A percentile compares a stretch with the other conserved stretches of the same genome.
Evolutionary conservation across 2,888 invertebrate species (phyloP).

Genomic region (Imbricaverruca yamaguchii): DNA sequence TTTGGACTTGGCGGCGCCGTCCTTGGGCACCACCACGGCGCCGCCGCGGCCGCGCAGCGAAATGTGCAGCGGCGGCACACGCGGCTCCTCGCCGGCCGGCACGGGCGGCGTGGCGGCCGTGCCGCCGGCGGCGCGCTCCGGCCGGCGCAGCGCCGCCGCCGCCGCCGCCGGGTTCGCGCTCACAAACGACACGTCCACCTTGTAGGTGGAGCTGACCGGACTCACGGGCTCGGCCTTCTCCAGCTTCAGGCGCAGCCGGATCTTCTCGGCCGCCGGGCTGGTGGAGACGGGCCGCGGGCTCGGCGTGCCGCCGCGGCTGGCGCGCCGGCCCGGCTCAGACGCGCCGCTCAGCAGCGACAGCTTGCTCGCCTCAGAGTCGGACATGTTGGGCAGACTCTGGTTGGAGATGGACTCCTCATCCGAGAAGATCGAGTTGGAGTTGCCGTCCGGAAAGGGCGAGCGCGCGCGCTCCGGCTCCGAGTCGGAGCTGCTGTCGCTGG

Average conservation of each 20-base stretch:
- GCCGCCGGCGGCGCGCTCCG: not conserved
- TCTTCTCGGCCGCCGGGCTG: slow-evolving; percentile 56
- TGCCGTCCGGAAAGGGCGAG: slow-evolving; percentile 24
- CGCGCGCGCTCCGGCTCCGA: slow-evolving; percentile 41
- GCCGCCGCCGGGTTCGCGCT: slow-evolving; percentile 42
- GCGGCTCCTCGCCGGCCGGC: slow-evolving; percentile 54
- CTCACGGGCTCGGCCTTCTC: slow-evolving; percentile 71
- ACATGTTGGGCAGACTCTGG: slow-evolving; percentile 40
- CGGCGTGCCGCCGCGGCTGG: slow-evolving; percentile 37
- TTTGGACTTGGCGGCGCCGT: slow-evolving; percentile 10
- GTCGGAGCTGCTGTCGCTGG: slow-evolving; percentile 56
- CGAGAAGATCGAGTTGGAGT: slow-evolving; percentile 29
- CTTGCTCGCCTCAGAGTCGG: slow-evolving; percentile 52
- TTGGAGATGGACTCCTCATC: slow-evolving; percentile 25
- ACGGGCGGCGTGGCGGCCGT: slow-evolving; percentile 19
- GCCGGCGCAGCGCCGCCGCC: slow-evolving; percentile 35
- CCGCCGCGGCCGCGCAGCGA: slow-evolving; percentile 71
- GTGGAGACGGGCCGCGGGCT: slow-evolving; percentile 40
- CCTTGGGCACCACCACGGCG: slow-evolving; percentile 60
- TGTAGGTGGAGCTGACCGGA: slow-evolving; percentile 54
- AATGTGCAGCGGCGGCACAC: slow-evolving; percentile 82
- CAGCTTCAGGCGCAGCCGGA: slow-evolving; percentile 70
- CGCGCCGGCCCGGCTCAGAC: slow-evolving; percentile 23
- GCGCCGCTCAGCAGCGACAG: slow-evolving; percentile 50
- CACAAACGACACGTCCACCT: slow-evolving; percentile 68